phyloP scores from a whole-genome alignment of 2,888 invertebrate species.

The Trichopoda pennipes region DNA sequence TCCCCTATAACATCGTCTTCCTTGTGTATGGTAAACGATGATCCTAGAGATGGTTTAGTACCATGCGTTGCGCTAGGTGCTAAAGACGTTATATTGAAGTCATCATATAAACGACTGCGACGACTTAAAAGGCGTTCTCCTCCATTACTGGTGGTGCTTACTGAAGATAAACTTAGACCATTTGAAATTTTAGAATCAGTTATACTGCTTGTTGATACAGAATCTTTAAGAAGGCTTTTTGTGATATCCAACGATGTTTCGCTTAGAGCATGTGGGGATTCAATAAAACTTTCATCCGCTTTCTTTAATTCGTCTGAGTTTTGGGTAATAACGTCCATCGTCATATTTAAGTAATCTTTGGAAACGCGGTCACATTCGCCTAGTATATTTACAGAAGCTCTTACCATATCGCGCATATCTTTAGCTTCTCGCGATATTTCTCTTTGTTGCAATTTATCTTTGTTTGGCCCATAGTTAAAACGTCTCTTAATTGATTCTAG shows the following conservation, averaged over 20 bases:
- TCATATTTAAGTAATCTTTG: conserved; percentile 61
- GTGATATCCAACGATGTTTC: conserved; percentile 32
- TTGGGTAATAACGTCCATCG: conserved; percentile 49
- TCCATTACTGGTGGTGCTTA: conserved; percentile 66
- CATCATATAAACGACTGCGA: conserved; percentile 80
- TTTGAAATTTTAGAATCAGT: conserved; percentile 63
- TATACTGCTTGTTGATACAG: conserved; percentile 54
- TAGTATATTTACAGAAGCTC: conserved; percentile 61
- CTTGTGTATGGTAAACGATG: conserved; percentile 73
- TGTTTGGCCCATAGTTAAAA: conserved; percentile 72
- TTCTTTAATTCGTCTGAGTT: conserved; percentile 47
- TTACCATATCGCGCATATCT: conserved; percentile 68
- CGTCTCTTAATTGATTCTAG: conserved; percentile 79
- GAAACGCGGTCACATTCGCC: conserved; percentile 46
- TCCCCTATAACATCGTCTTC: conserved; percentile 69
- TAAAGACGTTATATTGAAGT: conserved; percentile 76
- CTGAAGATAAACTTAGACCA: conserved; percentile 56
- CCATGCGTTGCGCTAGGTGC: conserved; percentile 65
- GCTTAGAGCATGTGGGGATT: conserved; percentile 37
- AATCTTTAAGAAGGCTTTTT: conserved; percentile 63
- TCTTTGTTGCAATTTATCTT: conserved; percentile 44
- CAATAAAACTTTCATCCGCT: conserved; percentile 48
- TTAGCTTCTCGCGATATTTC: conserved; percentile 70
- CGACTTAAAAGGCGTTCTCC: conserved; percentile 79
- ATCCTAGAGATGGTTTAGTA: conserved; percentile 55